A percentile compares a stretch with the other conserved stretches of the same genome.
Conservation (phyloP, 1,140 invertebrate species). For the Pseudomyrmex concolor region DNA sequence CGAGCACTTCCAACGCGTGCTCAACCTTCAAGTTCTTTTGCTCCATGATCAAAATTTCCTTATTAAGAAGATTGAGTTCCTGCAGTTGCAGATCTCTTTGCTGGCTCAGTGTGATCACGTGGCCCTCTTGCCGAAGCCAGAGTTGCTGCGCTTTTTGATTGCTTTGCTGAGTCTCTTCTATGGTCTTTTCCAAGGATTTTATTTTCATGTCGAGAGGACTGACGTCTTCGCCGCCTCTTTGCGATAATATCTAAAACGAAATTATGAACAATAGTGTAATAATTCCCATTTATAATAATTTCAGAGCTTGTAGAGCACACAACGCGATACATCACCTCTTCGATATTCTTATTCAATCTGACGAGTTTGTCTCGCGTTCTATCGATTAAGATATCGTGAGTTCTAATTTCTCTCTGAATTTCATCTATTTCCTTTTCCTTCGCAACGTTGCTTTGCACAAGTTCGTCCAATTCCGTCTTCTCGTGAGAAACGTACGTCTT, state of each 20-base stretch:
- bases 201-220: slow-evolving; percentile 86
- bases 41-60: slow-evolving; percentile 91
- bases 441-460: slow-evolving; percentile 83
- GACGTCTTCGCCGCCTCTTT: slow-evolving; percentile 79
- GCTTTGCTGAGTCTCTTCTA: slow-evolving; percentile 86
- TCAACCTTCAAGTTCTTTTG: slow-evolving; percentile 90
- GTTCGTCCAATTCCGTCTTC: slow-evolving; percentile 82
- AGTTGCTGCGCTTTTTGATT: slow-evolving; percentile 88
- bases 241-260: slow-evolving; percentile 74
- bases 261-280: background rate
- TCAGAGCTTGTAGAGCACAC: slow-evolving; percentile 18
- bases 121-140: slow-evolving; percentile 91
- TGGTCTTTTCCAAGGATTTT: slow-evolving; percentile 87
- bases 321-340: slow-evolving; percentile 79
- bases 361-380: slow-evolving; percentile 86
- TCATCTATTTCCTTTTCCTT: slow-evolving; percentile 86
- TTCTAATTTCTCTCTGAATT: slow-evolving; percentile 79
- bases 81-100: slow-evolving; percentile 88
- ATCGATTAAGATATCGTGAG: slow-evolving; percentile 75
- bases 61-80: slow-evolving; percentile 88
- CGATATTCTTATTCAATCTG: slow-evolving; percentile 86
- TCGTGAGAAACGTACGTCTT: slow-evolving; percentile 79
- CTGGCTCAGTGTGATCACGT: slow-evolving; percentile 88
- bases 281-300: slow-evolving; percentile 36
- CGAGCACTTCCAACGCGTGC: slow-evolving; percentile 87